Evolutionary conservation across 2,113 vertebrate species (phyloP).

Genomic region (Galbula dea): DNA sequence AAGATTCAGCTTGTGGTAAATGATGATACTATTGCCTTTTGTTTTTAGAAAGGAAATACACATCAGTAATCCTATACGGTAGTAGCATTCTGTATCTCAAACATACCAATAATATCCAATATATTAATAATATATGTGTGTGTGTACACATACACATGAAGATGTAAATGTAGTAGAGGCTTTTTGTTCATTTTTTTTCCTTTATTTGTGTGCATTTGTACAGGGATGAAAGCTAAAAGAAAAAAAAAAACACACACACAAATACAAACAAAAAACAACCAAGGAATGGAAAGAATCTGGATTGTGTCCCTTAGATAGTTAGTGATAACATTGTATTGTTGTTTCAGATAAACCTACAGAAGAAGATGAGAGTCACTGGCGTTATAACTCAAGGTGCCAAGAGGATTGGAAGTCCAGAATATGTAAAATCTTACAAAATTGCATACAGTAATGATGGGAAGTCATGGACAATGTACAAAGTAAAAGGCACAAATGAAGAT

Average conservation of each 20-base stretch:
- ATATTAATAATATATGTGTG: neutral
- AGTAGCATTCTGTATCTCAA: neutral
- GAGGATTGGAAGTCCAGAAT: slow-evolving; percentile 96
- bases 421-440: slow-evolving; percentile 98
- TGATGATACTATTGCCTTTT: neutral
- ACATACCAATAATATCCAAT: neutral
- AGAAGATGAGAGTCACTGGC: slow-evolving; percentile 96
- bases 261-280: neutral
- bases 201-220: neutral
- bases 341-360: slow-evolving; percentile 94
- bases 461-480: slow-evolving; percentile 92
- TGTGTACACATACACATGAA: neutral
- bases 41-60: neutral
- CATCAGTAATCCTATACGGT: neutral
- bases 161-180: neutral
- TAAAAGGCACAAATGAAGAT: slow-evolving; percentile 91
- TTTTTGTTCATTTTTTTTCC: neutral
- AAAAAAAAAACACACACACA: neutral
- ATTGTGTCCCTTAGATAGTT: neutral
- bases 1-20: neutral
- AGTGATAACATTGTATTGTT: neutral
- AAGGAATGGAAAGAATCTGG: neutral
- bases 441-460: slow-evolving; percentile 95
- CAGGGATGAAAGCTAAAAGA: neutral
- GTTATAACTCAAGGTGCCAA: slow-evolving; percentile 98